Conservation (phyloP, 2,797 vertebrate species). For the Sebastes steindachneri region DNA sequence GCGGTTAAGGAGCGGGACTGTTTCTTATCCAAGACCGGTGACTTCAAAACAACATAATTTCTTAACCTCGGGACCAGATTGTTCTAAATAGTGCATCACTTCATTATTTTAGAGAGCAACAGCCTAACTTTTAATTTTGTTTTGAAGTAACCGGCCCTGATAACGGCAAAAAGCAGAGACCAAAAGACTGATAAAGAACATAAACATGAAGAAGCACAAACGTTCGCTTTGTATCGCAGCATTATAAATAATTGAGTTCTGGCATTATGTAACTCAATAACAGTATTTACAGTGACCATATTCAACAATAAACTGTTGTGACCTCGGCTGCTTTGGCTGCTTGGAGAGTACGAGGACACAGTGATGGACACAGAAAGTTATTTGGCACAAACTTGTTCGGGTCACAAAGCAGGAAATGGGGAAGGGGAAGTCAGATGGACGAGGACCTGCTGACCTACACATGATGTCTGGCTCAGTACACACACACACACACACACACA, state of each 20-base stretch:
- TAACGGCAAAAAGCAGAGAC: background rate
- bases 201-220: background rate
- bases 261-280: background rate
- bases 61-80: background rate
- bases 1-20: background rate
- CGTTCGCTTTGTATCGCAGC: background rate
- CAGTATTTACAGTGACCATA: background rate
- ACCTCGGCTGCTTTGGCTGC: background rate
- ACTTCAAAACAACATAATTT: background rate
- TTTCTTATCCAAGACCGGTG: background rate
- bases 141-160: background rate
- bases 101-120: background rate
- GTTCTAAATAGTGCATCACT: background rate
- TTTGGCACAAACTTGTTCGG: conserved; percentile 5
- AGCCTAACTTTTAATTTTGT: background rate
- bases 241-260: background rate
- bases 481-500: background rate
- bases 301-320: background rate
- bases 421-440: conserved; percentile 58
- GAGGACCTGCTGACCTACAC: conserved; percentile 63
- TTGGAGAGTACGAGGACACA: background rate
- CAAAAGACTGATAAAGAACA: background rate
- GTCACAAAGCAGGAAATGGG: conserved; percentile 52
- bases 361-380: background rate
- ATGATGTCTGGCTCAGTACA: conserved; percentile 20